Percentiles rank a stretch among this genome's conserved stretches.
These are phyloP conservation scores for Rattus rattus DNA, from an alignment of 2,113 vertebrate genomes.

Conservation along the genomic window DNA sequence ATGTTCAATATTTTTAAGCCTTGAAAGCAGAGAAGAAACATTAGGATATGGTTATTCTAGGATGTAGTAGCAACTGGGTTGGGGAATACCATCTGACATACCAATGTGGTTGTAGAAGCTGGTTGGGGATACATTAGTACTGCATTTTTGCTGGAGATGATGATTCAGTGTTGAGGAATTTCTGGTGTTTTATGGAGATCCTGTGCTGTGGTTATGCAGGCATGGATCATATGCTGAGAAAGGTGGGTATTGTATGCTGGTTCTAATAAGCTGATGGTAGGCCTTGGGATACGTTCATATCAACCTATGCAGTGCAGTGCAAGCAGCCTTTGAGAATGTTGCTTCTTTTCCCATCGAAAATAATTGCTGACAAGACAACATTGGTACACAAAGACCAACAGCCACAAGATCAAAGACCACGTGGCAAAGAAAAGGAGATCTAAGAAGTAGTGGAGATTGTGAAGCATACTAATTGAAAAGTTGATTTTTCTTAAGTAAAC, in stretches of 20 bases:
- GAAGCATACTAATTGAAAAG: not conserved
- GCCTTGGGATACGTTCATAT: not conserved
- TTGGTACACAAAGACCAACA: not conserved
- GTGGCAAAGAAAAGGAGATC: not conserved
- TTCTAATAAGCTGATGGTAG: not conserved
- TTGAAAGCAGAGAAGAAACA: not conserved
- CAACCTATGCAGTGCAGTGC: not conserved
- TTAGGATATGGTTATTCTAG: not conserved
- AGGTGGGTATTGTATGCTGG: not conserved
- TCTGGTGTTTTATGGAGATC: not conserved
- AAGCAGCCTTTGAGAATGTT: not conserved
- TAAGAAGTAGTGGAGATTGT: not conserved
- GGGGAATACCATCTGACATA: not conserved
- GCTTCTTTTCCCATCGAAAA: not conserved
- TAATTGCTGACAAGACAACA: conserved; percentile 13
- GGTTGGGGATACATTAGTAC: not conserved
- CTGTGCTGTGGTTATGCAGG: not conserved
- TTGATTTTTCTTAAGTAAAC: not conserved
- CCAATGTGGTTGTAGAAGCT: not conserved
- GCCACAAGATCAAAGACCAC: not conserved
- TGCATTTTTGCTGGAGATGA: not conserved
- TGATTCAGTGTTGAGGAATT: not conserved
- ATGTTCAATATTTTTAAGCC: not conserved
- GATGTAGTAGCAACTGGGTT: not conserved
- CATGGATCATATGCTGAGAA: not conserved